Evolutionary conservation across 2,888 invertebrate genomes (phyloP), one percentile per base, ranked within the genome.

Genomic region (Orthosia gothica): DNA sequence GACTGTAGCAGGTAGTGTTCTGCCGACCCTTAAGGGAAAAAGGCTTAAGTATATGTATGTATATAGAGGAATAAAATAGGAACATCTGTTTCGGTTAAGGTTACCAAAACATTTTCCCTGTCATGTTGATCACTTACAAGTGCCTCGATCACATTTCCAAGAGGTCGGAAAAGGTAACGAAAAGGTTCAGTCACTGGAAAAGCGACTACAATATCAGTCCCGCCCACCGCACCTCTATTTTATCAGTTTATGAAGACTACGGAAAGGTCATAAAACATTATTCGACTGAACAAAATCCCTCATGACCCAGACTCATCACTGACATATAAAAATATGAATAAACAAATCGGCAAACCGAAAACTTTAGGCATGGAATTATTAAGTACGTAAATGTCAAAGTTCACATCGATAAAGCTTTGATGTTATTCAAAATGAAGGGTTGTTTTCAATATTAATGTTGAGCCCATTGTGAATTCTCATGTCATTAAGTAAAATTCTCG

Each of bases 251-350:
- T 50, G n/a, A 61, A 20, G n/a, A 45, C 20, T 61, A 45, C 20
- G 15, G 59, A 81, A 83, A 73, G 73, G 71, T 74, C 40, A 64
- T 69, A 77, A 63, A 77, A 73, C 69, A 69, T 77, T 68, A 63
- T 32, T 59, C n/a, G n/a, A 16, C 23, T 52, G 15, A 13, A 54
- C 26, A 50, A 50, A 58, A 68, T 65, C 12, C 40, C 66, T 18
- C 45, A 32, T 23, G 45, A 57, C 32, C n/a, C n/a, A 16, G 15
- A 32, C 23, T 20, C 40, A 20, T 59, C n/a, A 61, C 20, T 45
- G n/a, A 3, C 52, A 55, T 69, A 61, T 32, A 45, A 63, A 62
- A 54, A 77, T 61, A 47, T 49, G 7, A 13, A 70, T 26, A n/a
- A 26, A 54, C n/a, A 81, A 67, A 74, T 32, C 18, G 58, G 23